Evolutionary conservation across 2,888 invertebrate species (phyloP), one percentile per base, ranked within the genome.

Genomic region (Sicus ferrugineus): DNA sequence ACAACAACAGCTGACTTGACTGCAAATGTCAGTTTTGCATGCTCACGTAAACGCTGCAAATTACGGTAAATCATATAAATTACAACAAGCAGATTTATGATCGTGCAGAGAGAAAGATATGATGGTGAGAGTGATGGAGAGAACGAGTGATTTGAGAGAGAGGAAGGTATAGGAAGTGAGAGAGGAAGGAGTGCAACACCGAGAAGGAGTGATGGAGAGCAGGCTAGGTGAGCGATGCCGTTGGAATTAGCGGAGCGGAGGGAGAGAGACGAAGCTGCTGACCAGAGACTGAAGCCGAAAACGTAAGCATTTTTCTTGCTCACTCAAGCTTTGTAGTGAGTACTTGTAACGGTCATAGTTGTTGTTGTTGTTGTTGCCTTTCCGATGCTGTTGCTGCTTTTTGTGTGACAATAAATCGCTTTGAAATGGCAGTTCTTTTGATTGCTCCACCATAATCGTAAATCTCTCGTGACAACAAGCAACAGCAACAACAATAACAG

Each of bases 1-100:
- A 58, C 30, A 58, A 19, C 61, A 21, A 61, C 31, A 30, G 4
- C 9, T 48, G 4, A 42, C 26, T 61, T 2, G 31, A 50, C 31
- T 31, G n/a, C 19, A 28, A 56, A 65, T 56, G 54, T 65, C 23
- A 54, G n/a, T 79, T 77, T 79, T 79, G 77, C 79, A 81, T 79
- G 80, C 80, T 78, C 80, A 81, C 79, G 78, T 79, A 80, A 82
- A 82, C 77, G 79, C 77, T 82, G 59, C 75, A 82, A 81, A 81
- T 80, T 77, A 80, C 78, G 76, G 77, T 75, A 77, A 80, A 80
- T 77, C 80, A 77, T 80, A 82, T 82, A 82, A 81, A 82, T 81
- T 77, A 80, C 75, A 73, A 73, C 71, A 71, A 71, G 19, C 34
- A 68, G 23, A 54, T 48, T 66, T n/a, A n/a, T n/a, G n/a, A 16